These are phyloP conservation scores for Lordiphosa mommai DNA, from an alignment of 1,140 invertebrate genomes.

Conservation along the genomic window DNA sequence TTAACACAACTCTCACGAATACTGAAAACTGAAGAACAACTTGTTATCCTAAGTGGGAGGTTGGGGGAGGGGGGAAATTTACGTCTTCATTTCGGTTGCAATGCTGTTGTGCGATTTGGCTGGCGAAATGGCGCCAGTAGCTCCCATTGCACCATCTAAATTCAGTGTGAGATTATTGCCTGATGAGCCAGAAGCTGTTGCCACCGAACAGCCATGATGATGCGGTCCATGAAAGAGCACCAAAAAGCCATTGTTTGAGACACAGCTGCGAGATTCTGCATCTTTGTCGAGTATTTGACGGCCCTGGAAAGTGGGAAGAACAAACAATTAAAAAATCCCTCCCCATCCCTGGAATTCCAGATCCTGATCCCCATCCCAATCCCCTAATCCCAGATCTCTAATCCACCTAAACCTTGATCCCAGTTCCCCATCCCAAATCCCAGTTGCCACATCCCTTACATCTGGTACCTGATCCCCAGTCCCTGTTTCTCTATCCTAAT, in stretches of 20 bases:
- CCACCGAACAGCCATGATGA: conserved; percentile 46
- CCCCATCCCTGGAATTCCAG: too few relatives aligned
- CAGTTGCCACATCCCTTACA: too few relatives aligned
- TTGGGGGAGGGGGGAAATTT: conserved; percentile 14
- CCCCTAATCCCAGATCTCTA: too few relatives aligned
- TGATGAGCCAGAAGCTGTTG: conserved; percentile 13
- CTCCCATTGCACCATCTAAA: conserved; percentile 38
- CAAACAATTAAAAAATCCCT: too few relatives aligned
- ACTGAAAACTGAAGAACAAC: conserved; percentile 52
- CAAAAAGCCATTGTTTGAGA: conserved; percentile 67
- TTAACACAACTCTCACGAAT: conserved; percentile 49
- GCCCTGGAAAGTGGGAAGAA: conserved; percentile 34
- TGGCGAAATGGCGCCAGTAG: conserved; percentile 51
- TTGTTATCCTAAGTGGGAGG: conserved; percentile 18
- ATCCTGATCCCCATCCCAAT: too few relatives aligned
- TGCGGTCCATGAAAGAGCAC: conserved; percentile 65
- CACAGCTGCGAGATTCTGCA: conserved; percentile 69
- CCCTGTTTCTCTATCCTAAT: too few relatives aligned
- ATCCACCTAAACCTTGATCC: too few relatives aligned
- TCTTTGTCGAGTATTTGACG: conserved; percentile 78
- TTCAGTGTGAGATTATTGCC: conserved; percentile 68
- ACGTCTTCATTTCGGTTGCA: conserved; percentile 61
- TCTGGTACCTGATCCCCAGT: too few relatives aligned
- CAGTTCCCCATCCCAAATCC: too few relatives aligned
- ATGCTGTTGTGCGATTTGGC: conserved; percentile 73